Base-by-base conservation (phyloP, 2,797 vertebrate species). In the Aeoliscus strigatus region DNA sequence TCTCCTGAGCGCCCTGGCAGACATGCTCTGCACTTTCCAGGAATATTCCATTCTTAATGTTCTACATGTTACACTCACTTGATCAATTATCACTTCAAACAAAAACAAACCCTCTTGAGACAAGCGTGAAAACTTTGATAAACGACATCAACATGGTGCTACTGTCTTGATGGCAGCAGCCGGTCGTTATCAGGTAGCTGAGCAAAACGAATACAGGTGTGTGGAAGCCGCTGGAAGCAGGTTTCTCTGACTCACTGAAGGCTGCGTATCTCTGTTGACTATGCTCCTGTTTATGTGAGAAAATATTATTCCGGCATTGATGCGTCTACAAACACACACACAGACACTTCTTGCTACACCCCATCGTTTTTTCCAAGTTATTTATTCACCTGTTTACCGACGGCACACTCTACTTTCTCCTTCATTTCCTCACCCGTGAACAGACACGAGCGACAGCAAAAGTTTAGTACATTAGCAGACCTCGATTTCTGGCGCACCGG, bases 391-490 rank as follows among this genome's bases (percentile, higher is more conserved):
- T 51, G 65, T 70, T 65, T 67, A 65, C 48, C 27, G 27, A 10
- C 38, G 27, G 50, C 27, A n/a, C 32, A 9, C 49, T 47, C 53
- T 58, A 59, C 47, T 23, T 36, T 46, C 40, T 57, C 53, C 35
- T 24, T 49, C 41, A 24, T 11, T 24, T 49, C 41, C 23, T 11
- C 36, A 15, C 59, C 27, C 8, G 24, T n/a, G n/a, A n/a, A n/a
- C n/a, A 25, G 8, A 2, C 3, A 25, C 24, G 18, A 3, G 39
- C 35, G 39, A 42, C 41, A n/a, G n/a, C n/a, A n/a, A 51, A 60
- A 66, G 52, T 54, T 75, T 32, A 44, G 35, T 33, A 52, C 51
- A 66, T 39, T 56, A 76, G 51, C 62, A 58, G 60, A 56, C 55
- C 30, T 48, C 10, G 37, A 24, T 13, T 37, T 60, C 35, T 38